Percentiles rank a stretch among this genome's conserved stretches.
These are phyloP conservation scores for Botia kubotai DNA, from an alignment of 2,797 vertebrate species.

Conservation along the genomic window DNA sequence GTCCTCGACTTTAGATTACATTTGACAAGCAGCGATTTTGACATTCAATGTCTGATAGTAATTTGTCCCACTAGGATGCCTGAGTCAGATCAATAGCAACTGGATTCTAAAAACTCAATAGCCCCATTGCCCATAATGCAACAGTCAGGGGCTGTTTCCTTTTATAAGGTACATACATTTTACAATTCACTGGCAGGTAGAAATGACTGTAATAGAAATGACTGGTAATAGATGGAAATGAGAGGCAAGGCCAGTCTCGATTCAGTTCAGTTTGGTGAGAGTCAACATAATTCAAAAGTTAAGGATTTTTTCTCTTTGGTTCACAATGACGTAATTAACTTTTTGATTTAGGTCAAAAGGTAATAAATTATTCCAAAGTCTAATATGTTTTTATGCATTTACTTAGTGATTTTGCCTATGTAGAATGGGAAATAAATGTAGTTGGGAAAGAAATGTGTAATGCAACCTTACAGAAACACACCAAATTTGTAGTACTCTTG, in stretches of 20 bases:
- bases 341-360: background rate
- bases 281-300: background rate
- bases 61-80: conserved; percentile 17
- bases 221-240: background rate
- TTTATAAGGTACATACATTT: background rate
- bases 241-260: background rate
- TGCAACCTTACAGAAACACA: no score
- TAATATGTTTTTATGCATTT: no score
- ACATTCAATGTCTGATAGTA: conserved; percentile 38
- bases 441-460: no score
- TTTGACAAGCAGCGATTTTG: conserved; percentile 37
- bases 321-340: background rate
- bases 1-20: conserved; percentile 31
- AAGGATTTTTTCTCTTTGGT: background rate
- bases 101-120: conserved; percentile 16
- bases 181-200: background rate
- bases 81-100: conserved; percentile 30
- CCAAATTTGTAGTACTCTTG: no score
- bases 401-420: no score
- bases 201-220: background rate
- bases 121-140: background rate
- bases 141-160: background rate
- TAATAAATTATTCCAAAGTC: no score
- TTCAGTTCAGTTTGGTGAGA: background rate
- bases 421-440: no score